Evolutionary conservation across 2,113 vertebrate species (phyloP), one percentile per base, ranked within the genome.

Genomic region (Acanthochromis polyacanthus): DNA sequence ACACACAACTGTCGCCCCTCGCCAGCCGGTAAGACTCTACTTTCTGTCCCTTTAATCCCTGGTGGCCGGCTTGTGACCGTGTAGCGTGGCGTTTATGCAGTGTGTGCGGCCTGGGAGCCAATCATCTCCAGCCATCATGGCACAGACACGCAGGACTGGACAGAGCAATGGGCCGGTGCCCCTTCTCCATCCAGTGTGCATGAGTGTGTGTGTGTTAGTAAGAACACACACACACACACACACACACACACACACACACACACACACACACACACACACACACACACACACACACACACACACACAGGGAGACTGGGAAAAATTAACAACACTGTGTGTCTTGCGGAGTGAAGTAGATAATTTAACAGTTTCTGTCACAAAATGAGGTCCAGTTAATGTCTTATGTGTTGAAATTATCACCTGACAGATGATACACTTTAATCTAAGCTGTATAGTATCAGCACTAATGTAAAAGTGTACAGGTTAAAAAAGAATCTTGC

Each of bases 121-220:
- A 92, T 93, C 92, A 94, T 95, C 88, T 92, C 87, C 86, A 88
- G 85, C 89, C 89, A 92, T 95, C 90, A 94, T 93, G 78, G 90
- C 89, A 88, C 73, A 92, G 93, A 94, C 90, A 94, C 88, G 92
- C 90, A 91, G 93, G 90, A 78, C 88, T 95, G 87, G 85, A 87
- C 87, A 92, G 83, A 85, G 87, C 89, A 92, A 91, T 93, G 93
- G 90, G 88, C 91, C 89, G 52, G 71, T 83, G 75, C 87, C 40
- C 68, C 60, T 80, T 86, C 75, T 81, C 80, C 69, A 72, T 87
- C 53, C 55, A 19, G 16, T 70, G 30, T 80, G 57, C 69, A 22
- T 75, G 52, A 67, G 56, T 63, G 48, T 60, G 73, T 52, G 59
- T 36, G 63, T 53, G 71, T 23, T 30, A 16, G 36, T 25, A 56